Evolutionary conservation across 2,888 invertebrate genomes (phyloP), one percentile per base, ranked within the genome.

Genomic region (Lasioglossum figueresi): DNA sequence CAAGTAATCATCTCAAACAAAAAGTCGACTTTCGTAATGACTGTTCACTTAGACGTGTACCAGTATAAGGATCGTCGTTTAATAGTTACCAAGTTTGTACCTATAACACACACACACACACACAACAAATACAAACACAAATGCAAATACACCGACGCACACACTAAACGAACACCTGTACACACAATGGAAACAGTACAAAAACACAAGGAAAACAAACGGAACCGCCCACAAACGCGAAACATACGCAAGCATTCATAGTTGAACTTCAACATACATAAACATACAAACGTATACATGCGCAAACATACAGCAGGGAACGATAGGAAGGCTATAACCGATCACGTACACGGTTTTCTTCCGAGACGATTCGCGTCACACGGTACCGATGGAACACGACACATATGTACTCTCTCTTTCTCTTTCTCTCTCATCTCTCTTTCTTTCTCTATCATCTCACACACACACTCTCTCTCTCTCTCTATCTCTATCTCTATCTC

Each of bases 1-100:
- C 85, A 88, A 89, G 70, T 83, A 37, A 82, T 89, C 89, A 85
- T 88, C 89, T 90, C 91, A 76, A 63, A 63, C 52, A n/a, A n/a
- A 52, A 31, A 89, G 79, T 86, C 82, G 86, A 87, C 87, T 90
- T 88, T 90, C 88, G 81, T 88, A 91, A 84, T 88, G 89, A 91
- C 88, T 89, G 88, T 90, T 89, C 87, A 89, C 81, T 86, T 90
- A 88, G 88, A 91, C 92, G 92, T 90, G 86, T 92, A 86, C 82
- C 80, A 79, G 81, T 90, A 90, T 52, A 52, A 91, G 88, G 86
- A 88, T 89, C 84, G 88, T 89, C 90, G 91, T 91, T 68, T 87
- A 89, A 93, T 91, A 92, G 91, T 90, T 91, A 92, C 90, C 90
- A 92, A 91, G 89, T 91, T 90, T 91, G 89, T 91, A 91, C 88